A percentile compares a stretch with the other conserved stretches of the same genome.
Conservation (phyloP, 2,797 vertebrate genomes). For the Knipowitschia caucasica region DNA sequence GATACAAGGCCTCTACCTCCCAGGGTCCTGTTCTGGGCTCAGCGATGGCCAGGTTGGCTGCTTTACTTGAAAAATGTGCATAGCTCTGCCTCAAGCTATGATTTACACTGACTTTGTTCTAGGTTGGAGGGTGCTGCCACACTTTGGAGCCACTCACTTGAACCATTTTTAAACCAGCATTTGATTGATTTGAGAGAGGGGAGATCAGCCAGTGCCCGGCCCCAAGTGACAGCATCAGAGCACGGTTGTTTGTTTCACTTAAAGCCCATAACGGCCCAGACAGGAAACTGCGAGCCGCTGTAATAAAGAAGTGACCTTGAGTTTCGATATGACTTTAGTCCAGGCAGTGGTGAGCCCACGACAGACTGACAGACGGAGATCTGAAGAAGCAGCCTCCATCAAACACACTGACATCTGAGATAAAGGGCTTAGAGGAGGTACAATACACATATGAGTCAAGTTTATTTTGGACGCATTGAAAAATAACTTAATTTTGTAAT, state of each 20-base stretch:
- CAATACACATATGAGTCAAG: slow-evolving; percentile 16
- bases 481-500: no score
- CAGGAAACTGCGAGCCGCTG: slow-evolving; percentile 23
- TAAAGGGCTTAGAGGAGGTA: slow-evolving; percentile 16
- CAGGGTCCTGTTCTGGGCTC: slow-evolving; percentile 50
- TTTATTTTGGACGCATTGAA: background rate
- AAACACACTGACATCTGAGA: slow-evolving; percentile 28
- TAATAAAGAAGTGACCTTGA: slow-evolving; percentile 66
- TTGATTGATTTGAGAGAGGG: slow-evolving; percentile 40
- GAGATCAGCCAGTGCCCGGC: slow-evolving; percentile 41
- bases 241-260: slow-evolving; percentile 51
- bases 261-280: slow-evolving; percentile 19
- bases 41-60: slow-evolving; percentile 32
- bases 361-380: slow-evolving; percentile 23
- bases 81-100: slow-evolving; percentile 44
- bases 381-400: slow-evolving; percentile 30
- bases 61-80: slow-evolving; percentile 49
- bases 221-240: slow-evolving; percentile 35
- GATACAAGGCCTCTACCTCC: slow-evolving; percentile 25
- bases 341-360: slow-evolving; percentile 28
- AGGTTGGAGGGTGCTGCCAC: slow-evolving; percentile 38
- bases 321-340: slow-evolving; percentile 35
- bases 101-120: slow-evolving; percentile 54
- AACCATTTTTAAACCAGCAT: slow-evolving; percentile 38
- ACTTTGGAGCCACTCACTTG: slow-evolving; percentile 38